Evolutionary conservation across 2,888 invertebrate genomes (phyloP).

Genomic region (Drosophila antonietae): DNA sequence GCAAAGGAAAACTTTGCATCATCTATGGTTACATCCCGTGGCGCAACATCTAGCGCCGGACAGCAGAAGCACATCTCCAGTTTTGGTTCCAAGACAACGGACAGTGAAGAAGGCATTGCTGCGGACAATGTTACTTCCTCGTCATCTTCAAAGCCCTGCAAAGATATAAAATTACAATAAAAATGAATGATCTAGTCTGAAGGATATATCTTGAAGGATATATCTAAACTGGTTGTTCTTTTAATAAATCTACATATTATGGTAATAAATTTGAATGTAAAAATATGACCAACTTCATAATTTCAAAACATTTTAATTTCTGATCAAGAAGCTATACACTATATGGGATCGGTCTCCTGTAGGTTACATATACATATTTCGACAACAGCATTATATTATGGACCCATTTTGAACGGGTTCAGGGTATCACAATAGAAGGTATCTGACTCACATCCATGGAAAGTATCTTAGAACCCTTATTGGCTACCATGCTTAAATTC

Average conservation of each 20-base stretch:
- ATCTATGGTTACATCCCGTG: slow-evolving; percentile 73
- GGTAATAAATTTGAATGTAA: too few species aligned
- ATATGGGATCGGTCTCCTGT: neutral
- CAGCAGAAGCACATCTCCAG: slow-evolving; percentile 78
- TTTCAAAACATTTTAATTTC: too few species aligned
- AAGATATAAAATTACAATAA: neutral
- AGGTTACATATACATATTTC: neutral
- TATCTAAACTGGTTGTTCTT: too few species aligned
- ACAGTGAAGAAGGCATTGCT: slow-evolving; percentile 84
- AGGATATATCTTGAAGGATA: too few species aligned
- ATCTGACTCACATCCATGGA: slow-evolving; percentile 78
- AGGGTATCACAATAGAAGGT: neutral
- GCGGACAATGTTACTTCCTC: slow-evolving; percentile 87
- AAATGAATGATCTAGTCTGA: too few species aligned
- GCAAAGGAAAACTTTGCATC: slow-evolving; percentile 57
- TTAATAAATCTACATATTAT: too few species aligned
- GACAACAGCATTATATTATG: neutral
- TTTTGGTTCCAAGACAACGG: slow-evolving; percentile 62
- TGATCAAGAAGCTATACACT: neutral
- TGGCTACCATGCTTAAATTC: slow-evolving; percentile 88
- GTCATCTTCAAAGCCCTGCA: slow-evolving; percentile 84
- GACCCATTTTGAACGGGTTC: neutral
- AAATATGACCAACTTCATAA: too few species aligned
- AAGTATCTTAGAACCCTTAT: slow-evolving; percentile 87
- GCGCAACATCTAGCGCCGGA: slow-evolving; percentile 69